Conservation (phyloP, 2,888 invertebrate genomes). For the Trichacis sp. region DNA sequence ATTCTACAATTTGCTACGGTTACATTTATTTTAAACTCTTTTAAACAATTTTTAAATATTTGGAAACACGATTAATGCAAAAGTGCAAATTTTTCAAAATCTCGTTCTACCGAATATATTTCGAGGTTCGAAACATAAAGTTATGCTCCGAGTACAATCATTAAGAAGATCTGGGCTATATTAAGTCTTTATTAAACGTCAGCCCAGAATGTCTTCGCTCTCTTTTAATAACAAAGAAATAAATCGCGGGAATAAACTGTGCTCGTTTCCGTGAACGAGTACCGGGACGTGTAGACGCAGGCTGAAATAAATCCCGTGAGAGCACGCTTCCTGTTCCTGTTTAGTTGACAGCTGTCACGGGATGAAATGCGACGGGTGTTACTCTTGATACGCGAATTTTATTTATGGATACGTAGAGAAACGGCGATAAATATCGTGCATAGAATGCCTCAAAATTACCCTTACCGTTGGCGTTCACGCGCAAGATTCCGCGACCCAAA, state of each 20-base stretch:
- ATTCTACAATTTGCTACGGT: no score
- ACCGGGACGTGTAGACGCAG: slow-evolving; percentile 12
- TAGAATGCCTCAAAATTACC: slow-evolving; percentile 4
- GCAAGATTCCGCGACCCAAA: no score
- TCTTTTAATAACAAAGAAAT: background rate
- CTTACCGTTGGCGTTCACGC: background rate
- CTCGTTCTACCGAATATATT: no score
- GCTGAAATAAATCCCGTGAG: slow-evolving; percentile 44
- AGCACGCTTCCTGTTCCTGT: slow-evolving; percentile 41
- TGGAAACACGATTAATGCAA: no score
- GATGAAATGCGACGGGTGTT: slow-evolving; percentile 42
- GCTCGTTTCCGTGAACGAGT: slow-evolving; percentile 18
- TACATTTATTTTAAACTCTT: no score
- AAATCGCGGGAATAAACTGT: slow-evolving; percentile 24
- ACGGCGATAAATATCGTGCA: slow-evolving; percentile 10
- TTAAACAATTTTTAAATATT: no score
- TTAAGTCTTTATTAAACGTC: no score
- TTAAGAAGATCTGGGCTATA: no score
- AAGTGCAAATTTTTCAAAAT: no score
- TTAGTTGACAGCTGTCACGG: slow-evolving; percentile 42
- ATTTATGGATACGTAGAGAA: slow-evolving; percentile 34
- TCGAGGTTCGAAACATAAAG: no score
- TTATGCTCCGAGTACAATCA: no score
- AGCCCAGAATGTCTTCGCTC: background rate
- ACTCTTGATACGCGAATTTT: slow-evolving; percentile 42